Base-by-base conservation (phyloP, 2,113 vertebrate species). In the Ibidorhyncha struthersii region DNA sequence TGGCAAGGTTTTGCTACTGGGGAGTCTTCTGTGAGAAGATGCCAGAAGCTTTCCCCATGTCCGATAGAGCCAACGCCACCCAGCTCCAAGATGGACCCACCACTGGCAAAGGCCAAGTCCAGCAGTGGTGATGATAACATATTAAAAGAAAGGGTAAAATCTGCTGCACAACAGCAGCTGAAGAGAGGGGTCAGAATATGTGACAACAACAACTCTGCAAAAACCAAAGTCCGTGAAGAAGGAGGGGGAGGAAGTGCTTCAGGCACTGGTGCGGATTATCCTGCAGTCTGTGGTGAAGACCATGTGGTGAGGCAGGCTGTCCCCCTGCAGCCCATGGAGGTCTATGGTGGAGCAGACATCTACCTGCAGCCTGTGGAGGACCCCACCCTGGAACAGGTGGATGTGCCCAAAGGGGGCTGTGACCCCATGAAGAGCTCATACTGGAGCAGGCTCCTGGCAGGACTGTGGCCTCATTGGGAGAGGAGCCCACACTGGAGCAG, bases 31-130 rank as follows among this genome's bases (percentile, higher is more conserved):
- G 23, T 22, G 23, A n/a, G 38, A 50, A 61, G 43, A 26, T 38
- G 14, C 8, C 19, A 56, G 55, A 83, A 71, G 30, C 30, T n/a
- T 50, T 22, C 45, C 12, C 47, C 30, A 27, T 11, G n/a, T 34
- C 61, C 1, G 0, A 66, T 2, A 66, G 19, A 76, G 22, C 10
- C 18, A 66, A 29, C 11, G 41, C 18, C n/a, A 55, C 13, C 6
- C 1, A 0, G 22, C 21, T 74, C 34, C 49, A 76, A 66, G 61
- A 30, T 1, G 2, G 26, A 56, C 26, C 15, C 1, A 2, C 15
- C 1, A 2, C 20, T 30, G 49, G 34, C 50, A 14, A 67, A 55
- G 11, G 14, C 50, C 9, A 19, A 55, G 36, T 9, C 63, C 63
- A 43, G 45, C 18, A 47, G 13, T 3, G 9, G 34, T 29, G 38